Conservation (phyloP, 2,888 invertebrate species). For the Panzeria rudis region DNA sequence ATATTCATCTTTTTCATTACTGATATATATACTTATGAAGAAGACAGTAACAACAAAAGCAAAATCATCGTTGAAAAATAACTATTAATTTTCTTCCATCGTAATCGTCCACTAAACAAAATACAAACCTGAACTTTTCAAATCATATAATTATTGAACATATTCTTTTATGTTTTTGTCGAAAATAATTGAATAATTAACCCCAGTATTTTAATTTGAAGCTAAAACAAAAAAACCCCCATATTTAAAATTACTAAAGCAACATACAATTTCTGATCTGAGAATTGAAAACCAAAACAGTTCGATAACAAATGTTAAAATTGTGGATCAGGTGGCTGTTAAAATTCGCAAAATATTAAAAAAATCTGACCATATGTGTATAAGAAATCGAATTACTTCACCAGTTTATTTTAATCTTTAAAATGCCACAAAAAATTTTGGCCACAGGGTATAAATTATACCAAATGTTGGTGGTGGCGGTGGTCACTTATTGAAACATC, state of each 20-base stretch:
- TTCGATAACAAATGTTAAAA: conserved; percentile 57
- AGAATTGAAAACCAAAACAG: neutral
- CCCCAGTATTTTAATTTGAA: conserved; percentile 10
- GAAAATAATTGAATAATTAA: conserved; percentile 62
- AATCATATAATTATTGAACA: conserved; percentile 53
- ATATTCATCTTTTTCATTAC: no score
- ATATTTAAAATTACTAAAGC: conserved; percentile 47
- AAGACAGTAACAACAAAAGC: neutral
- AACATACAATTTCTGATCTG: conserved; percentile 38
- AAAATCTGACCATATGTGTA: conserved; percentile 53
- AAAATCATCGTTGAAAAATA: neutral
- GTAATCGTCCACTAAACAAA: conserved; percentile 38
- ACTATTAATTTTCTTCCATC: conserved; percentile 10
- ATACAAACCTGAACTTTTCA: conserved; percentile 19
- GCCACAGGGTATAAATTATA: conserved; percentile 70
- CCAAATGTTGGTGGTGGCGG: conserved; percentile 57
- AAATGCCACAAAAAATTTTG: conserved; percentile 57
- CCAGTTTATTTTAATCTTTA: conserved; percentile 73
- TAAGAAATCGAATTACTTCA: conserved; percentile 74
- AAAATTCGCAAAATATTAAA: conserved; percentile 11
- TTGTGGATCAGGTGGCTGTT: conserved; percentile 68
- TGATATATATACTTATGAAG: no score
- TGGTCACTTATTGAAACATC: conserved; percentile 72
- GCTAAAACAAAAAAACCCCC: neutral
- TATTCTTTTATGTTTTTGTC: conserved; percentile 42